These are phyloP conservation scores for Tetragnatha montana DNA, from an alignment of 2,888 invertebrate species.

Conservation along the genomic window DNA sequence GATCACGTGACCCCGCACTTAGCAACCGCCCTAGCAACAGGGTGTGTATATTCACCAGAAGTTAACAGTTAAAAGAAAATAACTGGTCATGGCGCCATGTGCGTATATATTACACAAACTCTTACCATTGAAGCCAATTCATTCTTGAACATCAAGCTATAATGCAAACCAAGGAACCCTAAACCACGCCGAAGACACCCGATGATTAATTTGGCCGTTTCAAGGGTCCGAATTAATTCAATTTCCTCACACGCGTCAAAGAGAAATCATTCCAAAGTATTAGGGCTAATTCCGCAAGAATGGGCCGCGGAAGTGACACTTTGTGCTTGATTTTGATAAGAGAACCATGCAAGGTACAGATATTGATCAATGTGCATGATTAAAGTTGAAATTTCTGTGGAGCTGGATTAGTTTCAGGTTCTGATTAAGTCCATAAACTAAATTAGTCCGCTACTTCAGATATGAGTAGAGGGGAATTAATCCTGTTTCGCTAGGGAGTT, in stretches of 20 bases:
- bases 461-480: not conserved
- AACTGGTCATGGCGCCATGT: too few relatives aligned
- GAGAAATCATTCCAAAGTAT: not conserved
- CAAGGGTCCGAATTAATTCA: not conserved
- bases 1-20: too few relatives aligned
- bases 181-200: not conserved
- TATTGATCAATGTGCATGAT: not conserved
- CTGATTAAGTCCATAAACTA: not conserved
- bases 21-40: too few relatives aligned
- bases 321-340: not conserved
- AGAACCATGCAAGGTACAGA: not conserved
- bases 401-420: not conserved
- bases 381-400: not conserved
- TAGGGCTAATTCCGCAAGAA: not conserved
- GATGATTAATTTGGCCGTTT: not conserved
- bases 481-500: not conserved
- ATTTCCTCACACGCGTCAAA: not conserved
- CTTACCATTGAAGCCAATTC: too few relatives aligned
- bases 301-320: not conserved
- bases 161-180: too few relatives aligned
- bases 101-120: too few relatives aligned
- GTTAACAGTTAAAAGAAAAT: too few relatives aligned
- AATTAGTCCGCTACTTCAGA: not conserved
- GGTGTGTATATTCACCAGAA: too few relatives aligned
- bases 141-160: too few relatives aligned